Conservation (phyloP, 92 coral and sea anemone species). For the Galaxea fascicularis region DNA sequence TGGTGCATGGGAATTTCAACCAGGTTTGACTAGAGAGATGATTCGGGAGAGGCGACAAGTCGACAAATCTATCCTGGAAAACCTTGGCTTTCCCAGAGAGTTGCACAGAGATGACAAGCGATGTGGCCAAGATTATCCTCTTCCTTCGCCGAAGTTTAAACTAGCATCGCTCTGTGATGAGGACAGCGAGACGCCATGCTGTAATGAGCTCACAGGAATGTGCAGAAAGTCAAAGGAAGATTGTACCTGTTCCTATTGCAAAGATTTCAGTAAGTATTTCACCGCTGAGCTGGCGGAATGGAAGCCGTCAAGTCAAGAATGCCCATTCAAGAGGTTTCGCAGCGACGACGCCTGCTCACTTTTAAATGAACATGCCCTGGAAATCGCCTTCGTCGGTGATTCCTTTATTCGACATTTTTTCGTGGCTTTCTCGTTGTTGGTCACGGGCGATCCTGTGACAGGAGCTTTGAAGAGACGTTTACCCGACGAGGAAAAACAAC, state of each 20-base stretch:
- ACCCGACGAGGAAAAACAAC: conserved; percentile 14
- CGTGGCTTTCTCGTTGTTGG: conserved; percentile 55
- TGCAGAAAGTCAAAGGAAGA: conserved; percentile 66
- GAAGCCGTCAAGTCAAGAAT: conserved; percentile 44
- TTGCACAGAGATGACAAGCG: conserved; percentile 62
- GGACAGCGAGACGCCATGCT: conserved; percentile 64
- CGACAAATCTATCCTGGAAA: conserved; percentile 58
- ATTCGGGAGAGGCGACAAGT: conserved; percentile 44
- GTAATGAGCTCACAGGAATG: conserved; percentile 65
- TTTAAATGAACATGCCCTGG: conserved; percentile 42
- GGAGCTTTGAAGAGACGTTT: conserved; percentile 56
- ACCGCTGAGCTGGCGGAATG: conserved; percentile 71
- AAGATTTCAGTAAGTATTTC: conserved; percentile 63
- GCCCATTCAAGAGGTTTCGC: conserved; percentile 40
- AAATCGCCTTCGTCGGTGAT: conserved; percentile 75
- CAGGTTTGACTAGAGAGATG: conserved; percentile 45
- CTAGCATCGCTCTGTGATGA: conserved; percentile 65
- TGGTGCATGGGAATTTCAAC: conserved; percentile 65
- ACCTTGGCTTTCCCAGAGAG: conserved; percentile 64
- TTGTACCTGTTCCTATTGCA: conserved; percentile 63
- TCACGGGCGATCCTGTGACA: conserved; percentile 53
- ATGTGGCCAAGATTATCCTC: neutral
- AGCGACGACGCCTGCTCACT: conserved; percentile 53
- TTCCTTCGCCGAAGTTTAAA: neutral
- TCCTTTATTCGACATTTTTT: conserved; percentile 76